Evolutionary conservation across 2,888 invertebrate genomes (phyloP).

Genomic region (Thecophora atra): DNA sequence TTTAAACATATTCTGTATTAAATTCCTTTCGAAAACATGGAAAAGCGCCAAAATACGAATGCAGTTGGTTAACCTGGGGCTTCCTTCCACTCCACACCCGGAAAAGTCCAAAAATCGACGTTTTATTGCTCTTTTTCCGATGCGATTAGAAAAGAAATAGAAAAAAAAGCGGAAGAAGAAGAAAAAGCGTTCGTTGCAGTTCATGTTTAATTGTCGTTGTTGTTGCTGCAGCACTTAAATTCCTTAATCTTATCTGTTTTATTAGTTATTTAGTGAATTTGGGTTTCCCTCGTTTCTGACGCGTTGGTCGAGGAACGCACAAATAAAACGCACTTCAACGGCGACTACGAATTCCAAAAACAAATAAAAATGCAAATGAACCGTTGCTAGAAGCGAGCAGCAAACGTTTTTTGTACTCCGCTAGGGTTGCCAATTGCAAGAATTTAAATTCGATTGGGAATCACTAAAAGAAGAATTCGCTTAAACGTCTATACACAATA

Average conservation of each 20-base stretch:
- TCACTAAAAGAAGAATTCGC: too few relatives aligned
- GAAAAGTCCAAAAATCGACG: neutral
- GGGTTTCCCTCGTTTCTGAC: neutral
- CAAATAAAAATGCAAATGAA: too few relatives aligned
- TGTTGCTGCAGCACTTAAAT: constrained; percentile 16
- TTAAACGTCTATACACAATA: too few relatives aligned
- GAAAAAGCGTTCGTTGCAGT: neutral
- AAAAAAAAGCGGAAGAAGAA: neutral
- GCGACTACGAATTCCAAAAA: too few relatives aligned
- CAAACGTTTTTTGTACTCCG: too few relatives aligned
- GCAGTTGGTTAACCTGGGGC: constrained; percentile 24
- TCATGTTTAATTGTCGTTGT: neutral
- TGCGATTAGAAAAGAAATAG: constrained; percentile 15
- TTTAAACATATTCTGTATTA: neutral
- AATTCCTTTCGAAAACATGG: neutral
- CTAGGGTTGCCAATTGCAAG: too few relatives aligned
- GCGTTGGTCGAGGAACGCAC: neutral
- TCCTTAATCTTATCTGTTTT: constrained; percentile 19
- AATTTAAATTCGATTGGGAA: too few relatives aligned
- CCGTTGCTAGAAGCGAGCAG: too few relatives aligned
- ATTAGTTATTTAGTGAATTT: neutral
- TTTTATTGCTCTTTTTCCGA: constrained; percentile 14
- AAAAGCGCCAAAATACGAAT: constrained; percentile 21
- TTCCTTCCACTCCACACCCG: neutral
- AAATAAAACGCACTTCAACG: too few relatives aligned